Base-by-base conservation (phyloP, 2,113 vertebrate genomes). In the Stegostoma tigrinum region DNA sequence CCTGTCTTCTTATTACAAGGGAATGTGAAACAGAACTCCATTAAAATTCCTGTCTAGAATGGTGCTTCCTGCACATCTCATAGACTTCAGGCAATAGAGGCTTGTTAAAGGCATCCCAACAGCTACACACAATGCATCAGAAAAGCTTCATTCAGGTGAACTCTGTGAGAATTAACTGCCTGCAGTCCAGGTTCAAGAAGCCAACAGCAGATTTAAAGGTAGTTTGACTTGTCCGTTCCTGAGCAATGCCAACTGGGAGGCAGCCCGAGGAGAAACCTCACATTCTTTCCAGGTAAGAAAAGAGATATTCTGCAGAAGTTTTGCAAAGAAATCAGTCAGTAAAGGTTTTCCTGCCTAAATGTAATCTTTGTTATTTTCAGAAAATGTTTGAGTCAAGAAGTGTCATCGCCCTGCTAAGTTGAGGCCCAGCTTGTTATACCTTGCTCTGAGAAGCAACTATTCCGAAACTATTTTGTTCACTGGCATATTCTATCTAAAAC, bases 241-340 rank as follows among this genome's bases (percentile, higher is more conserved):
- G 34, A 91, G 30, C 14, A n/a, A 66, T 55, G 30, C 21, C 38
- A 64, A 91, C 19, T 64, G 14, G 27, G 4, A 17, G 6, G 23
- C 4, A 66, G 15, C 8, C 55, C n/a, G 55, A 64, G 89, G 30
- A 17, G 27, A 90, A n/a, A 61, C 30, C 34, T 91, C 15, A n/a
- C 89, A 19, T 91, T 61, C 89, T 91, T 91, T 91, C 89, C 89
- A n/a, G 15, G 55, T n/a, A 38, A 91, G 34, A 91, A 64, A n/a
- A 19, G 78, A 80, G 78, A 38, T 80, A 38, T 15, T 90, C 55
- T 38, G 34, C 30, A n/a, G 85, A 48, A 23, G 1, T 87, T 87
- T 27, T 87, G 85, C 27, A 85, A 19, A 19, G 45, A 87, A 27
- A 14, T n/a, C 89, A 91, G 55, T 21, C 17, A 66, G 27, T 34